These are phyloP conservation scores for Hoplostethus atlanticus DNA, from an alignment of 2,797 vertebrate species.

Conservation along the genomic window DNA sequence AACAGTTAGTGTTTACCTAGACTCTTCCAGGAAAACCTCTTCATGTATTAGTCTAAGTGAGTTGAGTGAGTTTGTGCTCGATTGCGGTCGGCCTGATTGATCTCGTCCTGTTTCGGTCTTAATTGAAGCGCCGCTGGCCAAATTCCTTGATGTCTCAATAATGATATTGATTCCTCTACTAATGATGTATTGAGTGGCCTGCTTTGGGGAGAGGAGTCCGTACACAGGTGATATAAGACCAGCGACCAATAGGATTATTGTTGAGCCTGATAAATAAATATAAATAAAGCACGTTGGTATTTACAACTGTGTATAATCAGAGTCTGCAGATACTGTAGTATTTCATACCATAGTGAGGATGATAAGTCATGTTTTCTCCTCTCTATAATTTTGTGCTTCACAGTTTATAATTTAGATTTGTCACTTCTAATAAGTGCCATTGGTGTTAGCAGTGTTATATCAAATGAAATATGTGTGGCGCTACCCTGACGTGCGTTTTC, in stretches of 20 bases:
- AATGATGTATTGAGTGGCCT: constrained; percentile 56
- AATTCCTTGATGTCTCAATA: constrained; percentile 50
- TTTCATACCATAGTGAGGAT: constrained; percentile 14
- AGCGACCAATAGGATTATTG: not conserved
- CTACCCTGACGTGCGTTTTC: constrained; percentile 28
- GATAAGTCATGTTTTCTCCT: not conserved
- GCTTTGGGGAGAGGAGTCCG: constrained; percentile 15
- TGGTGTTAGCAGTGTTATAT: constrained; percentile 8
- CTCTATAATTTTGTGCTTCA: no score
- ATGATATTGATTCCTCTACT: constrained; percentile 59
- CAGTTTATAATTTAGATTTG: not conserved
- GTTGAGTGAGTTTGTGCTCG: not conserved
- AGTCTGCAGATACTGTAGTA: not conserved
- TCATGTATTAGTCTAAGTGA: not conserved
- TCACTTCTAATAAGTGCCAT: not conserved
- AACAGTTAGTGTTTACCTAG: not conserved
- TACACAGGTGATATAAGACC: not conserved
- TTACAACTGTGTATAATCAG: constrained; percentile 13
- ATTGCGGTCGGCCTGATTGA: constrained; percentile 31
- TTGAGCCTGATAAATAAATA: not conserved
- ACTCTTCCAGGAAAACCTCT: no score
- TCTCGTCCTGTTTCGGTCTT: constrained; percentile 24
- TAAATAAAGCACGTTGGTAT: not conserved
- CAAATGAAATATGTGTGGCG: constrained; percentile 12
- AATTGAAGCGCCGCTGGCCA: constrained; percentile 32